Evolutionary conservation across 2,113 vertebrate genomes (phyloP).

Genomic region (Picathartes gymnocephalus): DNA sequence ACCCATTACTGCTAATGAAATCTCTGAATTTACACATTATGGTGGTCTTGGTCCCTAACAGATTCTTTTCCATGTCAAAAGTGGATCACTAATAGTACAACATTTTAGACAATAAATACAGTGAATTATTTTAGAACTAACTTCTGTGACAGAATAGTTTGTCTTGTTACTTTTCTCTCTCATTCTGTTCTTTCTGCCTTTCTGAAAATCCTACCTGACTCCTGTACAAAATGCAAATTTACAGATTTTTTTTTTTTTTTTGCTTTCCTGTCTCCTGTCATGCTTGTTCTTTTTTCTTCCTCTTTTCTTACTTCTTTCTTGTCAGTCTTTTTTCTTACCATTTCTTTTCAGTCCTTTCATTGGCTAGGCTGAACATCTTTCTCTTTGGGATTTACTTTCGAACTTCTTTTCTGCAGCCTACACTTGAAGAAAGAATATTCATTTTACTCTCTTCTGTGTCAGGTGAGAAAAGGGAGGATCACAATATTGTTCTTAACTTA

Average conservation of each 20-base stretch:
- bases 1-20: background rate
- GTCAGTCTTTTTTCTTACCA: background rate
- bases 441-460: conserved; percentile 43
- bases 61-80: background rate
- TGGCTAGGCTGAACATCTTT: conserved; percentile 30
- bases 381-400: conserved; percentile 44
- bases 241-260: background rate
- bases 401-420: conserved; percentile 36
- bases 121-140: background rate
- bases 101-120: background rate
- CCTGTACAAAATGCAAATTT: background rate
- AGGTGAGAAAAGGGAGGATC: conserved; percentile 51
- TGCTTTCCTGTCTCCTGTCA: background rate
- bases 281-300: background rate
- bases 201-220: background rate
- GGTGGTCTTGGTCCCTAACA: background rate
- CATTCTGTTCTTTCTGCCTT: background rate
- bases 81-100: background rate
- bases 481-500: background rate
- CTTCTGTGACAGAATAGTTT: background rate
- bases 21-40: background rate
- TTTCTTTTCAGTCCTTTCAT: conserved; percentile 35
- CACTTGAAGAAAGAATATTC: background rate
- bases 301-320: background rate
- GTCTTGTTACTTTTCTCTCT: background rate